A percentile compares a stretch with the other conserved stretches of the same genome.
phyloP scores from a whole-genome alignment of 64 coral and sea anemone genomes.

The Platygyra sinensis region DNA sequence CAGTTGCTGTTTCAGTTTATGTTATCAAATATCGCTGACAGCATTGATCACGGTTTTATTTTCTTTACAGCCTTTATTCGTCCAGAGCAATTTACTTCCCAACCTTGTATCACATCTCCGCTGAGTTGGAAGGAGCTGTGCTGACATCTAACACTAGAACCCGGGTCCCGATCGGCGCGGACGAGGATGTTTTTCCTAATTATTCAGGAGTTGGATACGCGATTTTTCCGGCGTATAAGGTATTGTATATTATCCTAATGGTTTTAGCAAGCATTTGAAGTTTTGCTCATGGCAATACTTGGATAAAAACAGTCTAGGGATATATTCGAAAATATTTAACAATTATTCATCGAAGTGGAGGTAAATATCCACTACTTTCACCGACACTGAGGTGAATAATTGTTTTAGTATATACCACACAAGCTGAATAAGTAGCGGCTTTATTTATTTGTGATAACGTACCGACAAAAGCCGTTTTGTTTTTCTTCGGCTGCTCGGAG shows the following conservation, averaged over 20 bases:
- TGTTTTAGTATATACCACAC: too few species aligned
- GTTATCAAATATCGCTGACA: too few species aligned
- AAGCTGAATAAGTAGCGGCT: too few species aligned
- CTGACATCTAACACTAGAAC: slow-evolving; percentile 23
- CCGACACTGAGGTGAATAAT: too few species aligned
- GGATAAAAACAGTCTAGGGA: neutral
- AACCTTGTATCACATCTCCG: slow-evolving; percentile 53
- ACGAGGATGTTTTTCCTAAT: slow-evolving; percentile 14
- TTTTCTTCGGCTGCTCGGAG: too few species aligned
- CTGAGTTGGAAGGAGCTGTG: slow-evolving; percentile 49
- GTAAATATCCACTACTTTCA: too few species aligned
- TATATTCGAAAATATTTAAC: too few species aligned
- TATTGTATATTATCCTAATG: neutral
- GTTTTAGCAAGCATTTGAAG: neutral
- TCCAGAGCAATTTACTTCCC: slow-evolving; percentile 42
- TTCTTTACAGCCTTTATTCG: slow-evolving; percentile 11
- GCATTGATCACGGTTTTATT: neutral
- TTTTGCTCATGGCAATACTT: neutral
- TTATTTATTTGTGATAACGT: too few species aligned
- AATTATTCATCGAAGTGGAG: too few species aligned
- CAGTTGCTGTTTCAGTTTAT: too few species aligned
- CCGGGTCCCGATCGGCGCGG: slow-evolving; percentile 34
- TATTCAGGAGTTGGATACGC: slow-evolving; percentile 57
- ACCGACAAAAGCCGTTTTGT: too few species aligned
- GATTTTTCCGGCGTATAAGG: slow-evolving; percentile 18